Percentiles rank a stretch among this genome's conserved stretches.
These are phyloP conservation scores for Electrophaes corylata DNA, from an alignment of 2,888 invertebrate species.

Conservation along the genomic window DNA sequence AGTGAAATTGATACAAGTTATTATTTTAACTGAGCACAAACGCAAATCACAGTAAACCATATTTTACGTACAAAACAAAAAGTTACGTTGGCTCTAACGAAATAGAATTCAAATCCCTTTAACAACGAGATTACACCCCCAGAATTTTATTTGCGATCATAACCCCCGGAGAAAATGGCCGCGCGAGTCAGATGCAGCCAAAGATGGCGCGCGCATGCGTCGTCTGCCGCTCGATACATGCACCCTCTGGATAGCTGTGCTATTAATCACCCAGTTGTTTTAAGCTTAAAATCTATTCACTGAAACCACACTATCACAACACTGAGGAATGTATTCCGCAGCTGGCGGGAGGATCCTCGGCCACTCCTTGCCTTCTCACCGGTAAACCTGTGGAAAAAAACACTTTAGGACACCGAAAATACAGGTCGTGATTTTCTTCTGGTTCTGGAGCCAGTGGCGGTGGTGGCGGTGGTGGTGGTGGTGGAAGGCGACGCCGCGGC, in stretches of 20 bases:
- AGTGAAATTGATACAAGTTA: slow-evolving; percentile 3
- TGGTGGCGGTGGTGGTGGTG: slow-evolving; percentile 42
- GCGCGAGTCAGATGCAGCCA: slow-evolving; percentile 65
- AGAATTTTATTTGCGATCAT: slow-evolving; percentile 50
- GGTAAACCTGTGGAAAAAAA: slow-evolving; percentile 35
- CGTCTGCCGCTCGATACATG: slow-evolving; percentile 75
- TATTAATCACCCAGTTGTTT: slow-evolving; percentile 52
- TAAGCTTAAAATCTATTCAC: slow-evolving; percentile 25
- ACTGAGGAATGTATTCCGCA: slow-evolving; percentile 8
- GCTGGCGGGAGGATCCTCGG: slow-evolving; percentile 7
- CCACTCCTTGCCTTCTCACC: slow-evolving; percentile 17
- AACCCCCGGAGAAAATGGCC: slow-evolving; percentile 73
- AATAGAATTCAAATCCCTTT: slow-evolving; percentile 30
- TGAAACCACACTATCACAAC: slow-evolving; percentile 24
- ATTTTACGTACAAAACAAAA: slow-evolving; percentile 14
- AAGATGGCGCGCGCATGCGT: slow-evolving; percentile 79
- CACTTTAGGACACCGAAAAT: slow-evolving; percentile 23
- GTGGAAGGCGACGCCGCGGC: slow-evolving; percentile 59
- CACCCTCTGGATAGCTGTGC: slow-evolving; percentile 66
- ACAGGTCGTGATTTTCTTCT: background rate
- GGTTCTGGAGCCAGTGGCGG: slow-evolving; percentile 32
- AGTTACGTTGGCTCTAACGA: slow-evolving; percentile 7
- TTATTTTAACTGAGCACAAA: slow-evolving; percentile 6
- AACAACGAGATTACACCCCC: slow-evolving; percentile 31
- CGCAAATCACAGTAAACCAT: slow-evolving; percentile 14